phyloP scores from a whole-genome alignment of 2,113 vertebrate species.

The Rhipidura dahli region DNA sequence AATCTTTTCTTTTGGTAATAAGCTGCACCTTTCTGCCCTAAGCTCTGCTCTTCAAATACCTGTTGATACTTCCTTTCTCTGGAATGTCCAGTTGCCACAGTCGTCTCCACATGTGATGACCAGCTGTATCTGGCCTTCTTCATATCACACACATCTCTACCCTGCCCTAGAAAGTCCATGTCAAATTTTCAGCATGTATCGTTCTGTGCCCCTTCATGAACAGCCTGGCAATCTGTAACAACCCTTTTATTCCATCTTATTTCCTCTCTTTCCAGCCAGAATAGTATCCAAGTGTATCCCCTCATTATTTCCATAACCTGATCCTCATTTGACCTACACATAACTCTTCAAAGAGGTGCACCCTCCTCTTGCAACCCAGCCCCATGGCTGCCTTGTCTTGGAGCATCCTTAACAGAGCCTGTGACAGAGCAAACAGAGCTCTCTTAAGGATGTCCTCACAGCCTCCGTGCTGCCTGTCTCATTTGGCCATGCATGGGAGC shows the following conservation, averaged over 20 bases:
- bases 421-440: not conserved
- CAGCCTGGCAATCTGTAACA: not conserved
- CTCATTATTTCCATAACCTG: not conserved
- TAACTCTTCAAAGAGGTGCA: not conserved
- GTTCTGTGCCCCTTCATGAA: not conserved
- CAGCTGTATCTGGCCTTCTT: not conserved
- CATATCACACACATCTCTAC: not conserved
- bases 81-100: not conserved
- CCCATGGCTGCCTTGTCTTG: not conserved
- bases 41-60: not conserved
- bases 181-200: not conserved
- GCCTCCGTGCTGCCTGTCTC: not conserved
- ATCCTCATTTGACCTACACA: not conserved
- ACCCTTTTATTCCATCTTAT: not conserved
- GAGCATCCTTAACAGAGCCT: not conserved
- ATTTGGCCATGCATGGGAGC: too few relatives aligned
- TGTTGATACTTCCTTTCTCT: not conserved
- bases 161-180: not conserved
- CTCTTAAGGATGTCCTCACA: not conserved
- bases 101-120: not conserved
- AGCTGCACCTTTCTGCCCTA: not conserved
- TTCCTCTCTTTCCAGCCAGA: not conserved
- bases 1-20: not conserved
- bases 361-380: rapidly evolving
- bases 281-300: not conserved